Evolutionary conservation across 2,888 invertebrate genomes (phyloP).

Genomic region (Willowsia nigromaculata): DNA sequence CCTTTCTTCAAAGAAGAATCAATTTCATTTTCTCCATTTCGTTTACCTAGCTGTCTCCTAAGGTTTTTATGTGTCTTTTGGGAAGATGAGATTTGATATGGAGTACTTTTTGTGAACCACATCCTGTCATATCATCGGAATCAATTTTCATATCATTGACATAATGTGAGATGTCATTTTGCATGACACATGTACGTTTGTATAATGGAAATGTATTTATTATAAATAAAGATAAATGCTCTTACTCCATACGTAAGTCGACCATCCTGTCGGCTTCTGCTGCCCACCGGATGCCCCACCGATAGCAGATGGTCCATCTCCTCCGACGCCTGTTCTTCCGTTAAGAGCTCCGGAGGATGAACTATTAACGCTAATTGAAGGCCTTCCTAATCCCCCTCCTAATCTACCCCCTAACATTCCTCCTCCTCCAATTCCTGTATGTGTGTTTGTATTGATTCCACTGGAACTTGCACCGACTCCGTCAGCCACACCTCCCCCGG

Average conservation of each 20-base stretch:
- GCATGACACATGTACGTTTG: neutral
- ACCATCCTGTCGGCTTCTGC: conserved; percentile 84
- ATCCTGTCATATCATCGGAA: too few species aligned
- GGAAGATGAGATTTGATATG: neutral
- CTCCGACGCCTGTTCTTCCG: conserved; percentile 19
- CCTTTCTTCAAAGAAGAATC: neutral
- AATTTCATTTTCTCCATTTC: neutral
- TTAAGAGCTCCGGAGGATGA: conserved; percentile 15
- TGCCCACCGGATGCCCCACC: conserved; percentile 80
- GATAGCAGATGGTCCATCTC: neutral
- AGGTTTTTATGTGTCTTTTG: neutral
- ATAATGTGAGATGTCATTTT: neutral
- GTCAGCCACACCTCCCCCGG: conserved; percentile 20
- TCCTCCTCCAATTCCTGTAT: neutral
- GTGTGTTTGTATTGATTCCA: conserved; percentile 4
- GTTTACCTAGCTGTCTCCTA: neutral
- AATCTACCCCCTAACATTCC: neutral
- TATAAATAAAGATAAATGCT: neutral
- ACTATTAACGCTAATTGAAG: conserved; percentile 53
- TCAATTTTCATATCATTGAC: neutral
- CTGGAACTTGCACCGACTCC: conserved; percentile 16
- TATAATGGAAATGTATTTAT: neutral
- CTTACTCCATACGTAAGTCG: conserved; percentile 89
- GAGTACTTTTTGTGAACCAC: neutral
- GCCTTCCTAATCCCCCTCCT: conserved; percentile 39